Conservation (phyloP, 2,888 invertebrate species). For the Sclerodermus sp. region DNA sequence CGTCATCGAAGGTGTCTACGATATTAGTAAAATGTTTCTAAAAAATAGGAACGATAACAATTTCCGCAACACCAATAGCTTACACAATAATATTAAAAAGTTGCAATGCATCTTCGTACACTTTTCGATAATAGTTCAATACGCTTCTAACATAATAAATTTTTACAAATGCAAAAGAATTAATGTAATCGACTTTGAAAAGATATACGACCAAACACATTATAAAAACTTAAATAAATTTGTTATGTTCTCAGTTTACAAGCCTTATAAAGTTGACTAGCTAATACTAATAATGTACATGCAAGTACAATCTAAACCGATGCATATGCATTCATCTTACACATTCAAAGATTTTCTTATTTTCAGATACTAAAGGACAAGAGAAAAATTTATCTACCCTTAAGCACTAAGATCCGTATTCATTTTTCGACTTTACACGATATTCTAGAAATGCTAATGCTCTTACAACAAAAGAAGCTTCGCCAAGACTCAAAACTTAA, state of each 20-base stretch:
- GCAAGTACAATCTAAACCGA: slow-evolving; percentile 3
- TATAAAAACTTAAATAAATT: background rate
- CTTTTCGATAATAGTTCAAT: background rate
- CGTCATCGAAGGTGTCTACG: slow-evolving; percentile 13
- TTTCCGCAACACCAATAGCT: slow-evolving; percentile 19
- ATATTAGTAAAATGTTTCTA: background rate
- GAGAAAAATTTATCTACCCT: slow-evolving; percentile 22
- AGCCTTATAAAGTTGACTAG: slow-evolving; percentile 39
- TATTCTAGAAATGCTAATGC: no score
- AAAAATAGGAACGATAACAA: slow-evolving; percentile 29
- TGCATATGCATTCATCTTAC: slow-evolving; percentile 10
- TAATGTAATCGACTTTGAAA: no score
- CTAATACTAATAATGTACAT: slow-evolving; percentile 39
- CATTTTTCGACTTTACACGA: no score
- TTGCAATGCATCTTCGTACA: slow-evolving; percentile 3
- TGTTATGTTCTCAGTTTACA: slow-evolving; percentile 8
- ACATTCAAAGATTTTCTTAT: slow-evolving; percentile 2
- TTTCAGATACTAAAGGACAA: slow-evolving; percentile 8
- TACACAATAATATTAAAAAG: slow-evolving; percentile 10
- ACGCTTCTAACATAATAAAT: background rate
- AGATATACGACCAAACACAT: no score
- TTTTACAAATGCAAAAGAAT: no score
- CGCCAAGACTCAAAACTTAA: no score
- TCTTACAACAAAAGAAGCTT: no score
- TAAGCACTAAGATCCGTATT: slow-evolving; percentile 13